A percentile compares a stretch with the other conserved stretches of the same genome.
These are phyloP conservation scores for Andrena haemorrhoa DNA, from an alignment of 2,888 invertebrate genomes.

Conservation along the genomic window DNA sequence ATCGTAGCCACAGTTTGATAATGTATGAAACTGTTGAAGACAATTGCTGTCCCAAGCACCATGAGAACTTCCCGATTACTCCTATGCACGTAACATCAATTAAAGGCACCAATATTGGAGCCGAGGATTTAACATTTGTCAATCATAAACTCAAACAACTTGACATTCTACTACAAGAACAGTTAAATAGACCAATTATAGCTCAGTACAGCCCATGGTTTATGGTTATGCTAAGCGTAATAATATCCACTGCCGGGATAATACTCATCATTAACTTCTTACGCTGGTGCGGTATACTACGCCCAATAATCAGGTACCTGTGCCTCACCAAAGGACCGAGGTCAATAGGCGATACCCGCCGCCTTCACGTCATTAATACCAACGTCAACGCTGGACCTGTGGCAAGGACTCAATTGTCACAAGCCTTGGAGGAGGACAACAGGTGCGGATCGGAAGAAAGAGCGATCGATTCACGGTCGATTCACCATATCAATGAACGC, in stretches of 20 bases:
- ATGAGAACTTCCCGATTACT: background rate
- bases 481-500: too few relatives aligned
- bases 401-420: too few relatives aligned
- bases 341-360: background rate
- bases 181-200: background rate
- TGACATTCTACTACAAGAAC: background rate
- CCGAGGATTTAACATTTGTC: slow-evolving; percentile 7
- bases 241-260: background rate
- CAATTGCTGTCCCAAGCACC: background rate
- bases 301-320: background rate
- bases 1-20: background rate
- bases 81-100: background rate
- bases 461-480: too few relatives aligned
- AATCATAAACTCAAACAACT: slow-evolving; percentile 6
- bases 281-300: slow-evolving; percentile 1
- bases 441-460: too few relatives aligned
- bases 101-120: background rate
- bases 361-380: background rate
- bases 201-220: background rate
- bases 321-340: background rate
- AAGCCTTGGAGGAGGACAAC: too few relatives aligned
- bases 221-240: background rate
- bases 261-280: background rate
- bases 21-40: background rate
- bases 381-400: background rate